Base-by-base conservation (phyloP, 2,888 invertebrate species). In the Hesperia comma region DNA sequence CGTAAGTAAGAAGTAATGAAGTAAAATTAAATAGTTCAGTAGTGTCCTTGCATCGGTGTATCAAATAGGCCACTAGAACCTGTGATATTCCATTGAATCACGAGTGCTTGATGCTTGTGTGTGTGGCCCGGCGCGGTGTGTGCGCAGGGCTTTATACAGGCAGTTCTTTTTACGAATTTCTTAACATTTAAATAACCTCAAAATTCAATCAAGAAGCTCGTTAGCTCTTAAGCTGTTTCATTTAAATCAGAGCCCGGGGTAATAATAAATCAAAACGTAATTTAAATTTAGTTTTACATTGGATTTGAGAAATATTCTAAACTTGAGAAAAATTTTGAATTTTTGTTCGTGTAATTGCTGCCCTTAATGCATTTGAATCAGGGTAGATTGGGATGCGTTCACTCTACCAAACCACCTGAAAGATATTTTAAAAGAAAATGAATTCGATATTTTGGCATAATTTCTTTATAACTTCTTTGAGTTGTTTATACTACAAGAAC, bases 31-130 rank as follows among this genome's bases (percentile, higher is more conserved):
- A 46, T 66, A 55, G 60, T 67, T 61, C 53, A 49, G 66, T 67
- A 67, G 67, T 61, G 67, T 72, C 66, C 70, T 68, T 40, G 62
- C 63, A 58, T 77, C 77, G 75, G 74, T 83, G 81, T 85, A 88
- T 88, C 88, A 86, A 84, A 83, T 88, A 89, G 87, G 83, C 87
- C 83, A 89, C 82, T 89, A 88, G 90, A 83, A 85, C 89, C 92
- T 92, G 92, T 92, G 92, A 92, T 92, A 92, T 89, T 83, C 84
- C 83, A 81, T 83, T 80, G 83, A 79, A 71, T 86, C 84, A 80
- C 84, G 87, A 80, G 85, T 88, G 90, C 77, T 82, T 82, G 86
- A 75, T 86, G 87, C 81, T 83, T 85, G 90, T 81, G 68, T 84
- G 78, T 84, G 85, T 84, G 66, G 70, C 72, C 74, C 71, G 62